A percentile compares a stretch with the other conserved stretches of the same genome.
phyloP scores from a whole-genome alignment of 2,888 invertebrate genomes.

The Actias luna region DNA sequence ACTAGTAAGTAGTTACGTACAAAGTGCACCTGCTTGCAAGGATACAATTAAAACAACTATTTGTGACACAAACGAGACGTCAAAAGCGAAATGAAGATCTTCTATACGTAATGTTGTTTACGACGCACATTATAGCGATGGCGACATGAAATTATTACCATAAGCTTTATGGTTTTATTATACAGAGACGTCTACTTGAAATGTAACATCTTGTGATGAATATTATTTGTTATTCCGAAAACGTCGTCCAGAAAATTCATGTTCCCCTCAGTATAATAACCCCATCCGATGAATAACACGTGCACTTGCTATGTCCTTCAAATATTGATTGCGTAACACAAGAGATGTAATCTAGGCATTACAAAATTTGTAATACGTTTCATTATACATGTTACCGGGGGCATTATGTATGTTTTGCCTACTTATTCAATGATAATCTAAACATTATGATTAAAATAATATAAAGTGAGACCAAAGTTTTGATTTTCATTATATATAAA shows the following conservation, averaged over 20 bases:
- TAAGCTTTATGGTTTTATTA: conserved; percentile 41
- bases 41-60: neutral
- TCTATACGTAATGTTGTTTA: conserved; percentile 9
- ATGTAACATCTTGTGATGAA: conserved; percentile 40
- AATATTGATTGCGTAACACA: conserved; percentile 36
- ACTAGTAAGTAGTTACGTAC: neutral
- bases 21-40: neutral
- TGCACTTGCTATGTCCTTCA: conserved; percentile 49
- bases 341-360: conserved; percentile 36
- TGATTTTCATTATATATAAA: neutral
- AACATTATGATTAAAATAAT: conserved; percentile 1
- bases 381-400: conserved; percentile 33
- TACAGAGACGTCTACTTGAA: conserved; percentile 40
- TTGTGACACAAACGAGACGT: neutral
- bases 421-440: conserved; percentile 15
- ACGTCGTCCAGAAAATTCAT: conserved; percentile 41
- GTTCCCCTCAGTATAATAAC: conserved; percentile 21
- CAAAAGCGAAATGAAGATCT: conserved; percentile 2
- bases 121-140: conserved; percentile 4
- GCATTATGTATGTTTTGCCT: conserved; percentile 23
- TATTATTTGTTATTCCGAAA: conserved; percentile 38
- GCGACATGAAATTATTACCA: conserved; percentile 18
- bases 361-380: conserved; percentile 33
- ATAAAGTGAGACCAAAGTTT: conserved; percentile 3
- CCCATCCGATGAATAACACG: conserved; percentile 24